A percentile compares a stretch with the other conserved stretches of the same genome.
Evolutionary conservation across 2,113 vertebrate species (phyloP).

Genomic region (Odontophorus gujanensis): DNA sequence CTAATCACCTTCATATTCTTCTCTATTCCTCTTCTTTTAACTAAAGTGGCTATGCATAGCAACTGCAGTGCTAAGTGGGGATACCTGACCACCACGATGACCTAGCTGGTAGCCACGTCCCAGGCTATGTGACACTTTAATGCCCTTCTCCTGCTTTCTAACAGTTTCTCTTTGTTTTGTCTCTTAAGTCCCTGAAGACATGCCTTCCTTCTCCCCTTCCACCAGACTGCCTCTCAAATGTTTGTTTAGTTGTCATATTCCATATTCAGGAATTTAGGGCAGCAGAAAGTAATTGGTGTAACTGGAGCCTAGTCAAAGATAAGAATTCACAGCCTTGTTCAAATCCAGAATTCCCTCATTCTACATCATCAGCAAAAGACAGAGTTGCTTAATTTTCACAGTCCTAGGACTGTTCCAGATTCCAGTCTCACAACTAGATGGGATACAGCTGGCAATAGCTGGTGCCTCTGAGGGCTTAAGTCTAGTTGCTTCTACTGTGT

Average conservation of each 20-base stretch:
- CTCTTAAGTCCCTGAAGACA: background rate
- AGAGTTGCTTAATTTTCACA: background rate
- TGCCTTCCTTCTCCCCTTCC: background rate
- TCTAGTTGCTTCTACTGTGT: background rate
- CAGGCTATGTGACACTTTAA: background rate
- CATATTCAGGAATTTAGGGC: constrained; percentile 13
- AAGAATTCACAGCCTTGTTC: background rate
- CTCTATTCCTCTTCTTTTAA: background rate
- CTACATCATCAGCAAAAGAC: background rate
- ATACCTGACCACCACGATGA: background rate
- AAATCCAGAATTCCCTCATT: constrained; percentile 6
- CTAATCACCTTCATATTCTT: background rate
- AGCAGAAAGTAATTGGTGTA: background rate
- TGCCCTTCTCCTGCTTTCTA: background rate
- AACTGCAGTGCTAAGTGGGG: background rate
- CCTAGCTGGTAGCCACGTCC: background rate
- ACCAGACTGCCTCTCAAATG: background rate
- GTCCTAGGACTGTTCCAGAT: background rate
- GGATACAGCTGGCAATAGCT: constrained; percentile 29
- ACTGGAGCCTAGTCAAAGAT: constrained; percentile 4
- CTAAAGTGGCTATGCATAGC: background rate
- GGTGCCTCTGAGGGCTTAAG: constrained; percentile 1
- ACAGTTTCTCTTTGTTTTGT: background rate
- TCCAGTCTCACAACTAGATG: constrained; percentile 21
- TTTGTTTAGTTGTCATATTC: constrained; percentile 38